Evolutionary conservation across 2,888 invertebrate species (phyloP).

Genomic region (Diadromus collaris): DNA sequence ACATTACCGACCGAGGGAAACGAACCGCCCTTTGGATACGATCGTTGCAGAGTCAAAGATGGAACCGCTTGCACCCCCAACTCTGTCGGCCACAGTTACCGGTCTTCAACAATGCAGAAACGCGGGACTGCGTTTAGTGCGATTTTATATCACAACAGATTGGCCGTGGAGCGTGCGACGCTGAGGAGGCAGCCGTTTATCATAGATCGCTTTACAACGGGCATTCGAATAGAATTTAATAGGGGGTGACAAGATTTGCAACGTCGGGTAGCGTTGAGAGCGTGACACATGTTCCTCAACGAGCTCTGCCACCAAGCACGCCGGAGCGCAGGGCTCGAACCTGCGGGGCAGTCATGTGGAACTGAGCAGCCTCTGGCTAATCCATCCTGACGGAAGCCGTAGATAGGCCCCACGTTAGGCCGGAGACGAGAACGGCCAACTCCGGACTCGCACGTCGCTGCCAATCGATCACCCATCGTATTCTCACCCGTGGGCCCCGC

Average conservation of each 20-base stretch:
- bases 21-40: constrained; percentile 4
- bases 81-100: constrained; percentile 1
- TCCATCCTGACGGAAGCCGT: constrained; percentile 74
- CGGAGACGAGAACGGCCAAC: constrained; percentile 1
- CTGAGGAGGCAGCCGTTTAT: neutral
- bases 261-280: constrained; percentile 27
- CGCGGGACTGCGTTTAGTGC: neutral
- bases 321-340: constrained; percentile 9
- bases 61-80: constrained; percentile 1
- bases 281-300: constrained; percentile 21
- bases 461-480: constrained; percentile 36
- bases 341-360: constrained; percentile 61
- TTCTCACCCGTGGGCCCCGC: neutral
- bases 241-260: constrained; percentile 17
- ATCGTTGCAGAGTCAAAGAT: neutral
- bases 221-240: constrained; percentile 13
- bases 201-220: neutral
- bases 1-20: constrained; percentile 43
- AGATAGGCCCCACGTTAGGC: constrained; percentile 35
- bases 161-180: neutral
- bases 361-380: constrained; percentile 70
- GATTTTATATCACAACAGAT: neutral
- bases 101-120: neutral
- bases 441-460: constrained; percentile 23
- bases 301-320: constrained; percentile 22